These are phyloP conservation scores for Macquaria ambigua DNA, from an alignment of 2,113 vertebrate species.

Conservation along the genomic window DNA sequence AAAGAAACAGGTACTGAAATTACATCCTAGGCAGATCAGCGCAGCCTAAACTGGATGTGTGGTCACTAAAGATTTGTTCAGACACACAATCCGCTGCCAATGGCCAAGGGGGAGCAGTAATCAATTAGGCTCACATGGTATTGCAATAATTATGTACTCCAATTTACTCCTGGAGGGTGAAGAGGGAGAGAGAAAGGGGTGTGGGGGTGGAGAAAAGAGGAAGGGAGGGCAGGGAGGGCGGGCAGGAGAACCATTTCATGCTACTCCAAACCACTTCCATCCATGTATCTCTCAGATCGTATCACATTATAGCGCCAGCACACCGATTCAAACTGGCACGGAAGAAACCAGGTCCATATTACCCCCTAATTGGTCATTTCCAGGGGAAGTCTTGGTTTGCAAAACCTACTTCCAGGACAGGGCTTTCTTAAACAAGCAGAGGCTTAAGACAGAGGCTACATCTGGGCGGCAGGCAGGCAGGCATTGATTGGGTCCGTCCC, in stretches of 20 bases:
- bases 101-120: slow-evolving; percentile 76
- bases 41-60: slow-evolving; percentile 65
- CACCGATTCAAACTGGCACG: slow-evolving; percentile 80
- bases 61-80: slow-evolving; percentile 77
- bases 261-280: slow-evolving; percentile 85
- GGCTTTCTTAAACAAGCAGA: slow-evolving; percentile 79
- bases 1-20: slow-evolving; percentile 58
- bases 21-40: slow-evolving; percentile 62
- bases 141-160: slow-evolving; percentile 80
- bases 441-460: slow-evolving; percentile 77
- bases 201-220: slow-evolving; percentile 33
- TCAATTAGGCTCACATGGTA: slow-evolving; percentile 83
- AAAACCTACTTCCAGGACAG: slow-evolving; percentile 78
- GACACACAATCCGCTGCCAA: slow-evolving; percentile 73
- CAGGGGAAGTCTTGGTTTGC: slow-evolving; percentile 82
- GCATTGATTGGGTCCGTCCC: slow-evolving; percentile 79
- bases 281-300: slow-evolving; percentile 82
- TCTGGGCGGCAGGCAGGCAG: slow-evolving; percentile 76
- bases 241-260: slow-evolving; percentile 78
- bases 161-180: slow-evolving; percentile 78
- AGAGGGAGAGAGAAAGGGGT: slow-evolving; percentile 38
- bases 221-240: slow-evolving; percentile 41
- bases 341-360: slow-evolving; percentile 83
- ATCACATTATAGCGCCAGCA: slow-evolving; percentile 78
- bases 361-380: slow-evolving; percentile 85